Percentiles rank a stretch among this genome's conserved stretches.
Conservation (phyloP, 2,888 invertebrate species). For the Caradrina kadenii region DNA sequence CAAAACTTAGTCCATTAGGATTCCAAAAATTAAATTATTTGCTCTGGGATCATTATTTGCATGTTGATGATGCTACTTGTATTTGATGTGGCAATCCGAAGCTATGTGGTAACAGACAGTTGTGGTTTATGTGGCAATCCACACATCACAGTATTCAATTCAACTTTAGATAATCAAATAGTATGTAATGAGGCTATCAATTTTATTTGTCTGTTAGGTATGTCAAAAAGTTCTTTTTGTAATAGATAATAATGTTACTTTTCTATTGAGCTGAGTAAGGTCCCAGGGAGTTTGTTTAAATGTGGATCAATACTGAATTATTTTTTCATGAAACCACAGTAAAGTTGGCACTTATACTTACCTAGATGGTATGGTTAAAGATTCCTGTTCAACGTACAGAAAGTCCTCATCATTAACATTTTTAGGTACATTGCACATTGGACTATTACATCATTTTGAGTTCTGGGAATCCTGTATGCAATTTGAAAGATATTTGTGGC, state of each 20-base stretch:
- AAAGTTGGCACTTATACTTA: background rate
- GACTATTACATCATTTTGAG: conserved; percentile 52
- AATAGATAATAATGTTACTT: conserved; percentile 8
- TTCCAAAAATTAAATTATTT: background rate
- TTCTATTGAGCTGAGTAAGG: conserved; percentile 5
- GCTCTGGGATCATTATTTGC: conserved; percentile 7
- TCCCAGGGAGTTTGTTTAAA: conserved; percentile 1
- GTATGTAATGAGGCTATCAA: conserved; percentile 19
- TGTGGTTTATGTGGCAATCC: conserved; percentile 32
- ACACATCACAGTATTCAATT: conserved; percentile 28
- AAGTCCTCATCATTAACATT: conserved; percentile 36
- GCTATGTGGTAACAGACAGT: conserved; percentile 29
- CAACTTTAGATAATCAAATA: conserved; percentile 5
- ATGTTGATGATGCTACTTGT: conserved; percentile 15
- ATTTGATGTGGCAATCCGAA: conserved; percentile 36
- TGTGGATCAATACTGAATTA: conserved; percentile 1
- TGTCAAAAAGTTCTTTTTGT: conserved; percentile 17
- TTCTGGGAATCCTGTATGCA: conserved; percentile 26
- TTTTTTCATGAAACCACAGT: background rate
- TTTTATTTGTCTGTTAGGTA: conserved; percentile 22
- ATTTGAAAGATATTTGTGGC: conserved; percentile 25
- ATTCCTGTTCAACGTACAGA: conserved; percentile 24
- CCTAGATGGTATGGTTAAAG: background rate
- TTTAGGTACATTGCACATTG: conserved; percentile 49
- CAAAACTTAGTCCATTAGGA: background rate